Evolutionary conservation across 2,888 invertebrate species (phyloP).

Genomic region (Lottia gigantea): DNA sequence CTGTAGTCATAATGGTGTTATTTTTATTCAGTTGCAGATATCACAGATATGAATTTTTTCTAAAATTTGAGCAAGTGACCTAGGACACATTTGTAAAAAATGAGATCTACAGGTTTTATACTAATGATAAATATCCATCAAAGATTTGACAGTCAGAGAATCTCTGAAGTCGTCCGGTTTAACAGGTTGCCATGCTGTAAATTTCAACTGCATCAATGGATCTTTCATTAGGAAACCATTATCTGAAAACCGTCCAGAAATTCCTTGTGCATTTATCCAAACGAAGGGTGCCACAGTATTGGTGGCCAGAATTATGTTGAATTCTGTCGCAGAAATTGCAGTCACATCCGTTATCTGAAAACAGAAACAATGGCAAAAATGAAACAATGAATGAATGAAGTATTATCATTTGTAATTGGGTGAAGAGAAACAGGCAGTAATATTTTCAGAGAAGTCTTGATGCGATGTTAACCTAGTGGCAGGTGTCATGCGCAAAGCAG

Average conservation of each 20-base stretch:
- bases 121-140: slow-evolving; percentile 42
- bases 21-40: no score
- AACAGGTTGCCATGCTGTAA: slow-evolving; percentile 41
- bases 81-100: no score
- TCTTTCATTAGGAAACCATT: slow-evolving; percentile 76
- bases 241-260: slow-evolving; percentile 78
- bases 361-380: neutral
- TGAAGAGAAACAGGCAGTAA: no score
- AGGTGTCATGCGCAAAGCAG: no score
- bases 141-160: slow-evolving; percentile 37
- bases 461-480: no score
- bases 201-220: slow-evolving; percentile 33
- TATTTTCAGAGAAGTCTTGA: no score
- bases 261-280: slow-evolving; percentile 55
- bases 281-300: slow-evolving; percentile 59
- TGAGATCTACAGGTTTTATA: no score
- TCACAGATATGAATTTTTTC: no score
- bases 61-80: no score
- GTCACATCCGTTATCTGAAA: slow-evolving; percentile 39
- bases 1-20: no score
- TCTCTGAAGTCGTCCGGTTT: slow-evolving; percentile 23
- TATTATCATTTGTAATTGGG: neutral
- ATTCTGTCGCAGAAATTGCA: slow-evolving; percentile 23
- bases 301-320: slow-evolving; percentile 41
- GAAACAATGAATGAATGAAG: neutral